Evolutionary conservation across 2,113 vertebrate genomes (phyloP).

Genomic region (Dolichotis patagonum): DNA sequence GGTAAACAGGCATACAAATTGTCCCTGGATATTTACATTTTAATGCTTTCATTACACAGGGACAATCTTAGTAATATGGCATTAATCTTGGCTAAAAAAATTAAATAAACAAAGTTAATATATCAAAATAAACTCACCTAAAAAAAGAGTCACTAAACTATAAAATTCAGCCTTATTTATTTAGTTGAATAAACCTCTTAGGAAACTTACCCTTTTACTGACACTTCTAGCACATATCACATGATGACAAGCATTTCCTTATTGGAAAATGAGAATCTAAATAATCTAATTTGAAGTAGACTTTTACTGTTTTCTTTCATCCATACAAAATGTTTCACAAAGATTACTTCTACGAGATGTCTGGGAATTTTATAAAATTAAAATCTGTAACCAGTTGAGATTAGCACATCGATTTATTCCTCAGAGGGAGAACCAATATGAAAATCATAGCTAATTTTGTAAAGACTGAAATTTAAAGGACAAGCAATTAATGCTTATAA

Average conservation of each 20-base stretch:
- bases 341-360: conserved; percentile 37
- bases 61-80: background rate
- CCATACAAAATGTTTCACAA: conserved; percentile 49
- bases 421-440: conserved; percentile 57
- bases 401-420: conserved; percentile 43
- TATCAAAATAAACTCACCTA: background rate
- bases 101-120: background rate
- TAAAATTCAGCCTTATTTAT: background rate
- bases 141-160: background rate
- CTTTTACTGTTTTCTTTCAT: conserved; percentile 22
- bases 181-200: conserved; percentile 29
- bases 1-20: conserved; percentile 41
- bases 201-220: background rate
- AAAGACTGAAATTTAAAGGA: conserved; percentile 56
- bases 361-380: conserved; percentile 64
- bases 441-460: conserved; percentile 68
- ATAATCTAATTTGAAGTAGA: conserved; percentile 9
- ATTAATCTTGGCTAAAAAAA: background rate
- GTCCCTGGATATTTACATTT: conserved; percentile 1
- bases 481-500: conserved; percentile 30
- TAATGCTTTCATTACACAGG: background rate
- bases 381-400: conserved; percentile 63
- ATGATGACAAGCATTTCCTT: background rate
- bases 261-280: conserved; percentile 17
- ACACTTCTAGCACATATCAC: background rate